These are phyloP conservation scores for Folsomia candida DNA, from an alignment of 2,888 invertebrate genomes.

Conservation along the genomic window DNA sequence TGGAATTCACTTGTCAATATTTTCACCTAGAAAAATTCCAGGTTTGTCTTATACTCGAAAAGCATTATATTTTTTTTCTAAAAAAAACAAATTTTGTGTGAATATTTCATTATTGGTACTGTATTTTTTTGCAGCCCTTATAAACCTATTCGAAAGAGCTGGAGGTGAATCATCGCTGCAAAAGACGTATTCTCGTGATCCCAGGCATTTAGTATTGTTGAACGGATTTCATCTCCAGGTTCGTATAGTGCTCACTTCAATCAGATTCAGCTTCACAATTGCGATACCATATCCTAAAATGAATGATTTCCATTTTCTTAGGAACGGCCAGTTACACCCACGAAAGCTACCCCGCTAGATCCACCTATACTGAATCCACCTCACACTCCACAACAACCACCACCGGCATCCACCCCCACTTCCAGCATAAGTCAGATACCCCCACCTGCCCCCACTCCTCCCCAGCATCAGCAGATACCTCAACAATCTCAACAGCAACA, in stretches of 20 bases:
- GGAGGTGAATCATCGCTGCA: slow-evolving; percentile 80
- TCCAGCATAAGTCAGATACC: not conserved
- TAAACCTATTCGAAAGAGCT: slow-evolving; percentile 84
- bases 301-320: no score
- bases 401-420: slow-evolving; percentile 2
- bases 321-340: slow-evolving; percentile 45
- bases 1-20: slow-evolving; percentile 79
- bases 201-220: slow-evolving; percentile 73
- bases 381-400: slow-evolving; percentile 16
- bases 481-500: slow-evolving; percentile 22
- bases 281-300: no score
- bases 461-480: not conserved
- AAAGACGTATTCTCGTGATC: slow-evolving; percentile 89
- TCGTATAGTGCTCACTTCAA: no score
- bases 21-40: slow-evolving; percentile 84
- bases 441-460: slow-evolving; percentile 6
- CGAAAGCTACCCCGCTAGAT: slow-evolving; percentile 25
- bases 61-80: not conserved
- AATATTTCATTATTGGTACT: not conserved
- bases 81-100: not conserved
- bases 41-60: slow-evolving; percentile 18
- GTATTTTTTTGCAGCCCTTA: slow-evolving; percentile 61
- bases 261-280: no score
- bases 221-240: slow-evolving; percentile 65
- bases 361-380: slow-evolving; percentile 25